Evolutionary conservation across 2,888 invertebrate genomes (phyloP).

Genomic region (Hipparchia sbordonii): DNA sequence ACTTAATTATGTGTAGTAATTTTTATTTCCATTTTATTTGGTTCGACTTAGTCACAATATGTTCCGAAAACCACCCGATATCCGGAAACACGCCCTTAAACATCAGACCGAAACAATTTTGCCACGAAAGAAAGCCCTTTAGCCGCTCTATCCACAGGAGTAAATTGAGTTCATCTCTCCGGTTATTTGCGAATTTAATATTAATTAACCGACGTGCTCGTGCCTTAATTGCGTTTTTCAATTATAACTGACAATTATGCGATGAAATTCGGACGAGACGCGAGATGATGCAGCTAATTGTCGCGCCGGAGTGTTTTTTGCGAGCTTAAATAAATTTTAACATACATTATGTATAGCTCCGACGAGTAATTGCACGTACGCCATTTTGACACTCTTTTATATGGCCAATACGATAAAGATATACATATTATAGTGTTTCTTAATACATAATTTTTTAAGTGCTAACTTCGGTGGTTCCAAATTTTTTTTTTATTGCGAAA

Average conservation of each 20-base stretch:
- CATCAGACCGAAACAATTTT: no score
- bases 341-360: constrained; percentile 29
- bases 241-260: constrained; percentile 81
- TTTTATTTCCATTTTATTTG: no score
- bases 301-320: constrained; percentile 51
- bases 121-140: no score
- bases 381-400: constrained; percentile 29
- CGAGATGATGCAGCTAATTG: constrained; percentile 68
- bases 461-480: no score
- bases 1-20: no score
- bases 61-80: no score
- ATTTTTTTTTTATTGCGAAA: no score
- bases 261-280: constrained; percentile 72
- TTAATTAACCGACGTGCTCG: constrained; percentile 80
- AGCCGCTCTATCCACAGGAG: not conserved
- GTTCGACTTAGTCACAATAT: no score
- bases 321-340: constrained; percentile 34
- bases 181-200: constrained; percentile 81
- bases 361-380: constrained; percentile 25
- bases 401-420: constrained; percentile 8
- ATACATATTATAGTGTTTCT: not conserved
- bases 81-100: no score
- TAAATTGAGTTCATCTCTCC: not conserved
- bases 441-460: no score
- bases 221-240: constrained; percentile 80